Evolutionary conservation across 2,888 invertebrate genomes (phyloP).

Genomic region (Acleris cristana): DNA sequence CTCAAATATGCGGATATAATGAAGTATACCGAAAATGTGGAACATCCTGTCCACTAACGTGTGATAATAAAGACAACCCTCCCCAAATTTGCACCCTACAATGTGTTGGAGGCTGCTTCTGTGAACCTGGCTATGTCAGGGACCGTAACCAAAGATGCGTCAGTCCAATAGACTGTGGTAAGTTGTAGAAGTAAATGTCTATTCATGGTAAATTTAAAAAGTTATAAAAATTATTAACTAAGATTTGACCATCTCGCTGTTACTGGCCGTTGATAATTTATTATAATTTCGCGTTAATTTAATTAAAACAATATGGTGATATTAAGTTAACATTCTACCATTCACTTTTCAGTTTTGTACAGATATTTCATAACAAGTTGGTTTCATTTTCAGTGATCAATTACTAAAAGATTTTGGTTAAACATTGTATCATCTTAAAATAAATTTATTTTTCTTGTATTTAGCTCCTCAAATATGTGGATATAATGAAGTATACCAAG

Average conservation of each 20-base stretch:
- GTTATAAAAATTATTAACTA: no score
- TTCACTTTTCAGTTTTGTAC: no score
- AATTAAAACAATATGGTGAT: no score
- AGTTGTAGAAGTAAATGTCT: background rate
- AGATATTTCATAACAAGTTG: background rate
- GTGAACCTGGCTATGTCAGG: slow-evolving; percentile 23
- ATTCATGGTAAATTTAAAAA: no score
- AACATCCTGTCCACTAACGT: slow-evolving; percentile 27
- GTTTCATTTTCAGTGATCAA: no score
- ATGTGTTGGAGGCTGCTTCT: slow-evolving; percentile 27
- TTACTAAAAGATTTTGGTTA: no score
- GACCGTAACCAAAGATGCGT: slow-evolving; percentile 16
- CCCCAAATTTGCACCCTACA: slow-evolving; percentile 11
- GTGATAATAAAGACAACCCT: slow-evolving; percentile 29
- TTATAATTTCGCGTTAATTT: no score
- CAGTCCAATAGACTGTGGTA: slow-evolving; percentile 23
- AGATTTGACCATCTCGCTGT: no score
- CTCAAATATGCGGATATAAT: slow-evolving; percentile 24
- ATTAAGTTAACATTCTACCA: no score
- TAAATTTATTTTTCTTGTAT: background rate
- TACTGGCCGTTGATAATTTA: no score
- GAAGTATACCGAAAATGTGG: slow-evolving; percentile 25
- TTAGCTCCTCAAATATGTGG: slow-evolving; percentile 16
- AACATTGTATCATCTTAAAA: no score
- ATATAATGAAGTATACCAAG: slow-evolving; percentile 22